phyloP scores from a whole-genome alignment of 2,888 invertebrate species.

The Dendrolimus pini region DNA sequence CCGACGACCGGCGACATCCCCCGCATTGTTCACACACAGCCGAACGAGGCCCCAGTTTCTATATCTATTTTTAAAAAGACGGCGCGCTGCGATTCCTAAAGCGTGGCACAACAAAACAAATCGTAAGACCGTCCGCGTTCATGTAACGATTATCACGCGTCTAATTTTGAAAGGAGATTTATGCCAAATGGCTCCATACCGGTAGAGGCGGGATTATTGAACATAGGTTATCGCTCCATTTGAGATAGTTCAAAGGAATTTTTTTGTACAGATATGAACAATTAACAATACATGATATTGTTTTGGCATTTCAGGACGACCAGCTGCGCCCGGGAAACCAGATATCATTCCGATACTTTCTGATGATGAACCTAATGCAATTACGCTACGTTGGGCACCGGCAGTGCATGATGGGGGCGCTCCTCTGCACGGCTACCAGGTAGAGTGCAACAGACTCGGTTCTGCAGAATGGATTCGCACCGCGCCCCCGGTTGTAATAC shows the following conservation, averaged over 20 bases:
- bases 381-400: constrained; percentile 89
- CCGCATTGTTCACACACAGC: constrained; percentile 14
- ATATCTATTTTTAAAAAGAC: constrained; percentile 66
- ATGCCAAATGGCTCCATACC: constrained; percentile 48
- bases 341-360: constrained; percentile 83
- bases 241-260: constrained; percentile 11
- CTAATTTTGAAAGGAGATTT: constrained; percentile 64
- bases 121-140: constrained; percentile 64
- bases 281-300: constrained; percentile 11
- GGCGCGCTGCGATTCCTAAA: constrained; percentile 58
- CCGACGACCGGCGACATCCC: constrained; percentile 9
- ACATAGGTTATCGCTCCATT: constrained; percentile 29
- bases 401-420: constrained; percentile 91
- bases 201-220: constrained; percentile 22
- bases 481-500: constrained; percentile 82
- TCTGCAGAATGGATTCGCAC: constrained; percentile 90
- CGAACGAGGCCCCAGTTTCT: constrained; percentile 35
- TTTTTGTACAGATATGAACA: not conserved
- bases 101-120: constrained; percentile 76
- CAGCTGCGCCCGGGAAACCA: constrained; percentile 89
- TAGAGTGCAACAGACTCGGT: constrained; percentile 82
- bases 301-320: constrained; percentile 79
- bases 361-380: constrained; percentile 86
- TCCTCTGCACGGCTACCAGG: constrained; percentile 88
- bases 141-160: constrained; percentile 66